A percentile compares a stretch with the other conserved stretches of the same genome.
Conservation (phyloP, 2,888 invertebrate species). For the Beris chalybata region DNA sequence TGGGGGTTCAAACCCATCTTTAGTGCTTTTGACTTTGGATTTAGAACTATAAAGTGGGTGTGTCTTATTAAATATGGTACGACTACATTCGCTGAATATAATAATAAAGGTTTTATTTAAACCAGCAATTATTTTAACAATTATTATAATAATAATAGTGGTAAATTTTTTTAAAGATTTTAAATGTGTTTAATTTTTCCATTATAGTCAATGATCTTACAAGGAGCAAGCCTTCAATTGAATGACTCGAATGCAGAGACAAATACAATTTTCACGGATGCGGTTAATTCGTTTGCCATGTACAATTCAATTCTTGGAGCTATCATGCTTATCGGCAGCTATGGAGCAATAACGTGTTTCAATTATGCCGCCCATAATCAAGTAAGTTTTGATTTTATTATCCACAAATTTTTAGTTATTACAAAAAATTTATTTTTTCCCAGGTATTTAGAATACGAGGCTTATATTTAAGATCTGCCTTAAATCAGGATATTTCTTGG, state of each 20-base stretch:
- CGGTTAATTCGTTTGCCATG: constrained; percentile 62
- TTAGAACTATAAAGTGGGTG: too few relatives aligned
- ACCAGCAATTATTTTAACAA: too few relatives aligned
- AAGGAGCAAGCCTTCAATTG: constrained; percentile 38
- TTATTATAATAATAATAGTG: too few relatives aligned
- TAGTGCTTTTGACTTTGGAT: too few relatives aligned
- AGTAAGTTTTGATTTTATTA: constrained; percentile 50
- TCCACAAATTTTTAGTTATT: neutral
- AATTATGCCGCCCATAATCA: constrained; percentile 73
- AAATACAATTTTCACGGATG: constrained; percentile 56
- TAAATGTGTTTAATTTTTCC: neutral
- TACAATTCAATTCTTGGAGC: constrained; percentile 66
- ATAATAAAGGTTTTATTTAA: too few relatives aligned
- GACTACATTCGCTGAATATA: too few relatives aligned
- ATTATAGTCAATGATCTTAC: constrained; percentile 50
- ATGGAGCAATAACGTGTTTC: constrained; percentile 67
- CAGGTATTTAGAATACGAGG: constrained; percentile 67
- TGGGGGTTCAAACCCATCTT: too few relatives aligned
- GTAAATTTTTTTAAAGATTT: too few relatives aligned
- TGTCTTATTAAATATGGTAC: too few relatives aligned
- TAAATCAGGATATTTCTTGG: constrained; percentile 76
- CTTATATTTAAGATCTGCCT: constrained; percentile 65
- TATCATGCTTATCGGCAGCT: constrained; percentile 64
- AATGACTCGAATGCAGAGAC: constrained; percentile 5
- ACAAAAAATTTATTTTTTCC: constrained; percentile 37